Evolutionary conservation across 1,140 invertebrate species (phyloP), one percentile per base, ranked within the genome.

Genomic region (Ericerus pela): DNA sequence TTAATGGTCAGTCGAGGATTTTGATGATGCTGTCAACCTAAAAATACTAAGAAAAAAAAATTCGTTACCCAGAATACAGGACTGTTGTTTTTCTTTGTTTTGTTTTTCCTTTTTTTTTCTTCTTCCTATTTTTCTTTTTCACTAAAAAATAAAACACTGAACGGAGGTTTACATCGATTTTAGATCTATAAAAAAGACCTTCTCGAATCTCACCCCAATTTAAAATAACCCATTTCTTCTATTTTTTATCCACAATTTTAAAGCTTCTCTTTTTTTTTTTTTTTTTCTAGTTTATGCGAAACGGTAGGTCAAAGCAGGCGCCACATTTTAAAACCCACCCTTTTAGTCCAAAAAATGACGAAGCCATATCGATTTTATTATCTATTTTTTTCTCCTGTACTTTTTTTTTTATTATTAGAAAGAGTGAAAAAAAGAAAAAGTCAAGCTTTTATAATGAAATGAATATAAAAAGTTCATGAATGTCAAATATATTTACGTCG

Each of bases 391-490:
- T 47, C 41, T 47, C 26, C 12, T n/a, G n/a, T n/a, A n/a, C n/a
- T n/a, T n/a, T n/a, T n/a, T n/a, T n/a, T n/a, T n/a, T n/a, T n/a
- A n/a, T n/a, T n/a, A n/a, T n/a, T 10, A 24, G 41, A 41, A 18
- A 5, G 37, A 18, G 5, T 8, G 5, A 18, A 16, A 41, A 41
- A 41, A 41, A 41, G 14, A 20, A 24, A 12, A 18, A 20, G 10
- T 14, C 16, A 24, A n/a, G 20, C 16, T 14, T 24, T 2, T 47
- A 47, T 47, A 47, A 47, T 47, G 41, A 47, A 47, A 47, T 47
- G 41, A 47, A 47, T 47, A 47, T 47, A 47, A 47, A 47, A 47
- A 47, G 41, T 47, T 47, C 41, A 47, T 47, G 41, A 47, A 47
- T 47, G 41, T 47, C 41, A 47, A 47, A 47, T 47, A 47, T 47